Conservation (phyloP, 2,797 vertebrate genomes). For the Brachyalestes nurse region DNA sequence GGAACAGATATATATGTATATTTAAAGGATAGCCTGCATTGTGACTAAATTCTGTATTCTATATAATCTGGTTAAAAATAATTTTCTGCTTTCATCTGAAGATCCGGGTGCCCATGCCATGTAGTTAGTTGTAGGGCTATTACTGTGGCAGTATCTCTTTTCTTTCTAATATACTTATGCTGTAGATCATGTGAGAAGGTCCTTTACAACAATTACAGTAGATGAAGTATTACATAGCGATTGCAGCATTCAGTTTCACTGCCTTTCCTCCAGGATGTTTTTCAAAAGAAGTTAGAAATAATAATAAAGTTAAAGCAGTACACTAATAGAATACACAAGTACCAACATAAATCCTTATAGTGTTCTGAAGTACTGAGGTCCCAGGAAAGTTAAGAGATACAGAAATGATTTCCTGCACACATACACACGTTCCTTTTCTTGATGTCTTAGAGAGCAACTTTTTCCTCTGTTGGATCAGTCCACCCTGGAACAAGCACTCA, state of each 20-base stretch:
- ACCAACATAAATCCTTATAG: background rate
- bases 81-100: constrained; percentile 14
- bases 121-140: background rate
- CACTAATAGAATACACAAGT: constrained; percentile 6
- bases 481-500: background rate
- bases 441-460: background rate
- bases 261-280: background rate
- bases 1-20: background rate
- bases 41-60: background rate
- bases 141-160: background rate
- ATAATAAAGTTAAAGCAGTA: constrained; percentile 2
- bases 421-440: background rate
- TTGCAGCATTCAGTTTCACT: background rate
- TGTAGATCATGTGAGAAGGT: background rate
- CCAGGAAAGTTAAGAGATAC: constrained; percentile 5
- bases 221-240: background rate
- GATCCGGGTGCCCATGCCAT: background rate
- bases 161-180: background rate
- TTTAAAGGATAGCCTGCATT: background rate
- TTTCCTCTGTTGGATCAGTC: constrained; percentile 9
- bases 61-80: background rate
- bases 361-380: background rate
- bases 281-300: background rate
- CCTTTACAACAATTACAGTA: background rate
- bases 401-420: background rate